Conservation (phyloP, 2,888 invertebrate genomes). For the Chrysopilus asiliformis region DNA sequence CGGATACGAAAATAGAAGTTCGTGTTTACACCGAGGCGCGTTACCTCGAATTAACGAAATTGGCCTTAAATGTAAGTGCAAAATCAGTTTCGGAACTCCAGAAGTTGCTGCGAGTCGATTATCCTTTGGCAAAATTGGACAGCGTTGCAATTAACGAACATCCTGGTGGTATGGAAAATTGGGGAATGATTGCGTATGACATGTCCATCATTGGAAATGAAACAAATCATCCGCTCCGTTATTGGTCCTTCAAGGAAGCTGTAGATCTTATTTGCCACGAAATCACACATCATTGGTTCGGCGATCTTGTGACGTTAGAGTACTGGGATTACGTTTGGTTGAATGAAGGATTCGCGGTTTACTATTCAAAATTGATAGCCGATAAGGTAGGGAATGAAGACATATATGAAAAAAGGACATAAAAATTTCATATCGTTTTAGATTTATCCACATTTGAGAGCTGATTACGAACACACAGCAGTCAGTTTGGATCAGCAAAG, state of each 20-base stretch:
- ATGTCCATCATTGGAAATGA: not conserved
- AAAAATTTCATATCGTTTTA: no score
- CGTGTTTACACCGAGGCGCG: conserved; percentile 45
- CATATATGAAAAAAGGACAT: no score
- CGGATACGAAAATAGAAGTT: conserved; percentile 14
- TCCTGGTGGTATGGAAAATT: conserved; percentile 12
- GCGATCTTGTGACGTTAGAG: conserved; percentile 9
- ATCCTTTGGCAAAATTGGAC: conserved; percentile 36
- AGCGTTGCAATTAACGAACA: conserved; percentile 31
- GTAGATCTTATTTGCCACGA: conserved; percentile 35
- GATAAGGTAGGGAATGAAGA: conserved; percentile 8
- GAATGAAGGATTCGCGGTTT: conserved; percentile 11
- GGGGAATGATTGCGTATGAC: conserved; percentile 6
- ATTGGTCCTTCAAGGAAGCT: no score
- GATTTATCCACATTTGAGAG: no score
- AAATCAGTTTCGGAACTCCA: conserved; percentile 39
- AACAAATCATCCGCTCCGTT: no score
- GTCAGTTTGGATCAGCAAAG: no score
- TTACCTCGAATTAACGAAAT: conserved; percentile 38
- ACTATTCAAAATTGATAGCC: conserved; percentile 6
- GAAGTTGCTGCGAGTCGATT: conserved; percentile 43
- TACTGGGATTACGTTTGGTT: conserved; percentile 13
- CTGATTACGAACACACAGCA: no score
- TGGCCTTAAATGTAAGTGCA: conserved; percentile 44
- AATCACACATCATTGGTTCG: no score